Conservation (phyloP, 2,797 vertebrate species). For the Notamacropus eugenii region DNA sequence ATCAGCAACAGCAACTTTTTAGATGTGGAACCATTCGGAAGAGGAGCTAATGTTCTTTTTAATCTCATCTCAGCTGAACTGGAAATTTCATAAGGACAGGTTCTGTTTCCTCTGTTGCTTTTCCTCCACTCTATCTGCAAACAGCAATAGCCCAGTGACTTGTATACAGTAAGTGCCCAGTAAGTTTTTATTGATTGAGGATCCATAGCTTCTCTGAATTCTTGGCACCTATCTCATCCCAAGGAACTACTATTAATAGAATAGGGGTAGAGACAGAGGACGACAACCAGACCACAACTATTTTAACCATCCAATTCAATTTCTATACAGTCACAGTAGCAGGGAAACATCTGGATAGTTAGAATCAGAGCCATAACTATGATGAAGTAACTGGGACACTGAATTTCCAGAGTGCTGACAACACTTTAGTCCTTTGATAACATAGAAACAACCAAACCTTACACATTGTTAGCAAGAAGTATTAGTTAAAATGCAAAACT, state of each 20-base stretch:
- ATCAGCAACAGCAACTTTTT: conserved; percentile 21
- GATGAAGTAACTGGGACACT: no score
- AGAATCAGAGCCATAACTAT: no score
- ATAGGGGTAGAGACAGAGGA: background rate
- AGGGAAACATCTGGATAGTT: background rate
- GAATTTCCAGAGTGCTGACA: no score
- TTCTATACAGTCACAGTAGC: background rate
- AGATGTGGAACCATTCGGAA: background rate
- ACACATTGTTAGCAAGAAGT: no score
- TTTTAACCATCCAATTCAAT: background rate
- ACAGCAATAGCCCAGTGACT: background rate
- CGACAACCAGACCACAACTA: background rate
- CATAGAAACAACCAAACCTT: no score
- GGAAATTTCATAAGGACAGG: conserved; percentile 4
- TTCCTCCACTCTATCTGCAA: background rate
- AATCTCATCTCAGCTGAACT: background rate
- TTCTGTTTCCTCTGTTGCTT: background rate
- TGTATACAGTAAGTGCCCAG: background rate
- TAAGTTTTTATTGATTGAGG: background rate
- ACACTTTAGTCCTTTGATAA: no score
- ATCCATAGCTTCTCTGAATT: background rate
- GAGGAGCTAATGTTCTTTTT: conserved; percentile 26
- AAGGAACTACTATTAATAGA: background rate
- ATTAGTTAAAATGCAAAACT: no score
- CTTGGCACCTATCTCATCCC: background rate